Conservation (phyloP, 2,888 invertebrate genomes). For the Drosophila engyochracea region DNA sequence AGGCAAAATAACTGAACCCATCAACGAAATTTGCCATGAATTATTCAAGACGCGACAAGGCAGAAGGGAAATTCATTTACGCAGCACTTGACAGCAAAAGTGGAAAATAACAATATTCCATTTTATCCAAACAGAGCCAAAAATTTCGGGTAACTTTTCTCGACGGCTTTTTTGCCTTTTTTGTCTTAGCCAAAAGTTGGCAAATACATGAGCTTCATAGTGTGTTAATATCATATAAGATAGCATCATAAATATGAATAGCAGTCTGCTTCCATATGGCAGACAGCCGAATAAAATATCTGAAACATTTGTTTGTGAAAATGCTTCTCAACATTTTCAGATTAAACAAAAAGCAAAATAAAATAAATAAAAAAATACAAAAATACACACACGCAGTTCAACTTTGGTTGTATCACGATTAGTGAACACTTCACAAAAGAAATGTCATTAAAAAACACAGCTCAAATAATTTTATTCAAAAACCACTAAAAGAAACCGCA, state of each 20-base stretch:
- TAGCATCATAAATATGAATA: slow-evolving; percentile 49
- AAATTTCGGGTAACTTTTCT: slow-evolving; percentile 18
- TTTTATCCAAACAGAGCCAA: slow-evolving; percentile 17
- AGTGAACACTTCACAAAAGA: slow-evolving; percentile 1
- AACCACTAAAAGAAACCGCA: slow-evolving; percentile 17
- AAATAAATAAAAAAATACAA: no score
- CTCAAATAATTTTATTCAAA: slow-evolving; percentile 13
- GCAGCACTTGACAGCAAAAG: slow-evolving; percentile 40
- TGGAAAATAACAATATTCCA: slow-evolving; percentile 20
- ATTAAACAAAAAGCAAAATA: neutral
- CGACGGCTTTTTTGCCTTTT: slow-evolving; percentile 17
- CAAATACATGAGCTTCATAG: slow-evolving; percentile 23
- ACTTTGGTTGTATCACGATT: neutral
- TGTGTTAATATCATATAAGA: slow-evolving; percentile 36
- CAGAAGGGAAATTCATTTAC: slow-evolving; percentile 56
- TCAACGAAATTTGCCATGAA: slow-evolving; percentile 49
- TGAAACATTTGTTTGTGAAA: slow-evolving; percentile 10
- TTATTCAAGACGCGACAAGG: slow-evolving; percentile 48
- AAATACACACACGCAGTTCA: neutral
- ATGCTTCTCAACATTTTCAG: neutral
- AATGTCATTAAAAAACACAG: neutral
- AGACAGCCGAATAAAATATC: slow-evolving; percentile 18
- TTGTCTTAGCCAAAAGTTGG: slow-evolving; percentile 19
- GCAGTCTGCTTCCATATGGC: slow-evolving; percentile 46
- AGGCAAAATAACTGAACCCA: slow-evolving; percentile 5